phyloP scores from a whole-genome alignment of 2,888 invertebrate species.

The Acheta domesticus region DNA sequence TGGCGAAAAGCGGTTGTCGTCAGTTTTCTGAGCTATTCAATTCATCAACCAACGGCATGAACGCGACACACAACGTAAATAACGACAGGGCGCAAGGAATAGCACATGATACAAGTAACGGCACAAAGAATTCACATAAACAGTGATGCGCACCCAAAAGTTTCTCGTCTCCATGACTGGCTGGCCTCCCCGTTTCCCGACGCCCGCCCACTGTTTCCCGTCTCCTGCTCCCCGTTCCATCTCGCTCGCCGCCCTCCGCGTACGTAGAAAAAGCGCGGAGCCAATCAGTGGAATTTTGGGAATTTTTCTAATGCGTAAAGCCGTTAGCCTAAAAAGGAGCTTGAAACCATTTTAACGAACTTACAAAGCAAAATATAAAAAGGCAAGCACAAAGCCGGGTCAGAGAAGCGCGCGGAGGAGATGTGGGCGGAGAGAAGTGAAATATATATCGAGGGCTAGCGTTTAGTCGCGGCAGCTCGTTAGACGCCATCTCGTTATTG shows the following conservation, averaged over 20 bases:
- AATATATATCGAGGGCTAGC: neutral
- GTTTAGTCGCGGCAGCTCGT: neutral
- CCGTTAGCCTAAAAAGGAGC: neutral
- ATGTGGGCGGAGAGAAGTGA: neutral
- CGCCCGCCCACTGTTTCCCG: no score
- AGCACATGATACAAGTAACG: no score
- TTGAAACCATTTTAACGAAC: slow-evolving; percentile 18
- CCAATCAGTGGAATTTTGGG: slow-evolving; percentile 2
- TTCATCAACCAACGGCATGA: no score
- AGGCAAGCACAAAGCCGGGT: neutral
- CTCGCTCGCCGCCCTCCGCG: neutral
- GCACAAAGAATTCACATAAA: no score
- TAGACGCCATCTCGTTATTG: no score
- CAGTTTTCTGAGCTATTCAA: no score
- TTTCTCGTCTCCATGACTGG: no score
- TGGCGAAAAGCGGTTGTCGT: no score
- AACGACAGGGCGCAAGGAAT: no score
- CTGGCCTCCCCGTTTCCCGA: no score
- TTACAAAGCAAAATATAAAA: slow-evolving; percentile 1
- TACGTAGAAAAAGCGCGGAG: neutral
- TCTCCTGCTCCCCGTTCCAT: neutral
- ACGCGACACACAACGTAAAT: no score
- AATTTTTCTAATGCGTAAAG: slow-evolving; percentile 10
- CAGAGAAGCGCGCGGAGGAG: neutral
- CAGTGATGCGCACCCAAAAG: no score